Conservation (phyloP, 2,888 invertebrate genomes). For the Ophion obscuratus region DNA sequence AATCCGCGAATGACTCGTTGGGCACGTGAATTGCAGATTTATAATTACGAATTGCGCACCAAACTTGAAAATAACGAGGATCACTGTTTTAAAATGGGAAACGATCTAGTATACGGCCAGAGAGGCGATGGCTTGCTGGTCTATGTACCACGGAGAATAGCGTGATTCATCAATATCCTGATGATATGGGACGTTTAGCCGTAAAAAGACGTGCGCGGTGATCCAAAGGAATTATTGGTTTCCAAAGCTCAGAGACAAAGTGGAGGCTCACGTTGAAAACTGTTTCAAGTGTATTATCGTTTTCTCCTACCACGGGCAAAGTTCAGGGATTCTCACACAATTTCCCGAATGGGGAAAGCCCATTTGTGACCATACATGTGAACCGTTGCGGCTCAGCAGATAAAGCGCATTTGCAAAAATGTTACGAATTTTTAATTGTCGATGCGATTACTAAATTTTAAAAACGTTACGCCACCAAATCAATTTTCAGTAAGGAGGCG, state of each 20-base stretch:
- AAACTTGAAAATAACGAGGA: slow-evolving; percentile 46
- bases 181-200: slow-evolving; percentile 67
- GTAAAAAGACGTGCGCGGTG: slow-evolving; percentile 59
- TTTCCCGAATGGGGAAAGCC: slow-evolving; percentile 56
- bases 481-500: not conserved
- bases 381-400: not conserved
- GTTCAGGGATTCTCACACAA: slow-evolving; percentile 62
- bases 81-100: slow-evolving; percentile 60
- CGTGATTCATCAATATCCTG: slow-evolving; percentile 64
- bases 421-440: not conserved
- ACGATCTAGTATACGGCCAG: slow-evolving; percentile 68
- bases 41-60: slow-evolving; percentile 61
- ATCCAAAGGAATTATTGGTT: slow-evolving; percentile 64
- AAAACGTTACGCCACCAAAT: not conserved
- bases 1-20: slow-evolving; percentile 74
- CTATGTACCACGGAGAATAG: slow-evolving; percentile 67
- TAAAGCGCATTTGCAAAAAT: not conserved
- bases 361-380: not conserved
- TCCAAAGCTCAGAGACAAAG: slow-evolving; percentile 56
- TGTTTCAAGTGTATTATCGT: slow-evolving; percentile 67
- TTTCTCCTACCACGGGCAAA: slow-evolving; percentile 53
- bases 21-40: slow-evolving; percentile 72
- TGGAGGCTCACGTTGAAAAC: slow-evolving; percentile 48
- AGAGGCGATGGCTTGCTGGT: slow-evolving; percentile 54
- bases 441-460: not conserved